A percentile compares a stretch with the other conserved stretches of the same genome.
Conservation (phyloP, 1,140 invertebrate genomes). For the Rhizoglyphus robini region DNA sequence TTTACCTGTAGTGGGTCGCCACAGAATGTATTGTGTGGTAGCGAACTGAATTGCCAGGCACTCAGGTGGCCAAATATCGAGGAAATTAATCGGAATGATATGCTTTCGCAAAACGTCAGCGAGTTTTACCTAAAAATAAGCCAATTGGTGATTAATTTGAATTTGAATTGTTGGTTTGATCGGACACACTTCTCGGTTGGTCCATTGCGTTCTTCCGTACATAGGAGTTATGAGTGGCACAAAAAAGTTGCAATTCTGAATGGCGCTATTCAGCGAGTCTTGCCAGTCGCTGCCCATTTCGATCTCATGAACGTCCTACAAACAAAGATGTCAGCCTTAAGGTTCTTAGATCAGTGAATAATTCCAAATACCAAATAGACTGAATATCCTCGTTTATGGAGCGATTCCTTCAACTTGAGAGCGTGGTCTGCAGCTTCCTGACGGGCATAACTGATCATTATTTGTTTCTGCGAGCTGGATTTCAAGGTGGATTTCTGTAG, state of each 20-base stretch:
- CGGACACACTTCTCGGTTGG: conserved; percentile 37
- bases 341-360: too few relatives aligned
- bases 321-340: conserved; percentile 18
- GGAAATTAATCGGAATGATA: conserved; percentile 37
- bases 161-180: background rate
- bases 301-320: conserved; percentile 40
- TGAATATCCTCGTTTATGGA: conserved; percentile 32
- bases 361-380: conserved; percentile 33
- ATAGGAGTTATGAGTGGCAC: conserved; percentile 36
- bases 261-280: conserved; percentile 38
- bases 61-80: conserved; percentile 35
- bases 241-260: conserved; percentile 37
- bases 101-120: conserved; percentile 37
- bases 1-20: conserved; percentile 23
- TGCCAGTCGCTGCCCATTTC: conserved; percentile 38
- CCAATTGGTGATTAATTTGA: background rate
- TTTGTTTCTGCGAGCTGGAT: conserved; percentile 12
- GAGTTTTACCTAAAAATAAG: conserved; percentile 34
- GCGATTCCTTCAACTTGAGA: conserved; percentile 33
- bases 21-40: conserved; percentile 33
- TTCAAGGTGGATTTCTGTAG: background rate
- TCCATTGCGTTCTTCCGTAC: conserved; percentile 40
- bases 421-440: conserved; percentile 36
- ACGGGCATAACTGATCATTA: conserved; percentile 38
- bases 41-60: conserved; percentile 40